These are phyloP conservation scores for Zonitis immaculata DNA, from an alignment of 2,888 invertebrate genomes.

Conservation along the genomic window DNA sequence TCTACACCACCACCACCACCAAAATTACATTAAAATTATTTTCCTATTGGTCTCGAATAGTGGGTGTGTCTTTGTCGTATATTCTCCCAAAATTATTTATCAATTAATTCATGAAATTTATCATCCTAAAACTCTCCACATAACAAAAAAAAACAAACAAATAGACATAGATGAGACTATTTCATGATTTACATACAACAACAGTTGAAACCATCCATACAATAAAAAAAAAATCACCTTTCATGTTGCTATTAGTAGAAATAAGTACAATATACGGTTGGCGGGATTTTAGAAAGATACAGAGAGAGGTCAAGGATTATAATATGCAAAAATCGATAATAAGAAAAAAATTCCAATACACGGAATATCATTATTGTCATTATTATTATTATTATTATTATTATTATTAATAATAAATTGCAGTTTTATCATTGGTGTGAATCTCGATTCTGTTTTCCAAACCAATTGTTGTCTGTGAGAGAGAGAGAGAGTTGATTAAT, in stretches of 20 bases:
- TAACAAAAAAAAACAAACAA: constrained; percentile 4
- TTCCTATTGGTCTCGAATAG: constrained; percentile 7
- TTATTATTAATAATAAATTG: neutral
- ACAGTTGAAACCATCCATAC: too few relatives aligned
- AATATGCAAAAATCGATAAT: constrained; percentile 3
- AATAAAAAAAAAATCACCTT: too few relatives aligned
- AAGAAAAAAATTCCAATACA: too few relatives aligned
- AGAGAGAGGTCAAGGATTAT: too few relatives aligned
- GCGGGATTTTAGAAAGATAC: too few relatives aligned
- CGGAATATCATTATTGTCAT: too few relatives aligned
- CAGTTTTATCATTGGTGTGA: too few relatives aligned
- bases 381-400: too few relatives aligned
- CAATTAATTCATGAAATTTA: constrained; percentile 15
- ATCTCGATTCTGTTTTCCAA: neutral
- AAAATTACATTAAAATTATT: too few relatives aligned
- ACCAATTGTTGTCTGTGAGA: neutral
- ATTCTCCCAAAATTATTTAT: constrained; percentile 13
- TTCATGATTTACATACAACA: too few relatives aligned
- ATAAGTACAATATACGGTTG: too few relatives aligned
- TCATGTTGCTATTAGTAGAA: too few relatives aligned
- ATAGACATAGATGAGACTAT: constrained; percentile 6
- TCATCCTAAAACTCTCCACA: neutral
- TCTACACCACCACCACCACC: neutral
- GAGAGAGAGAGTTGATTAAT: neutral
- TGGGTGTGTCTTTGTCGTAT: constrained; percentile 12